Conservation (phyloP, 1,140 invertebrate species). For the Prorops nasuta region DNA sequence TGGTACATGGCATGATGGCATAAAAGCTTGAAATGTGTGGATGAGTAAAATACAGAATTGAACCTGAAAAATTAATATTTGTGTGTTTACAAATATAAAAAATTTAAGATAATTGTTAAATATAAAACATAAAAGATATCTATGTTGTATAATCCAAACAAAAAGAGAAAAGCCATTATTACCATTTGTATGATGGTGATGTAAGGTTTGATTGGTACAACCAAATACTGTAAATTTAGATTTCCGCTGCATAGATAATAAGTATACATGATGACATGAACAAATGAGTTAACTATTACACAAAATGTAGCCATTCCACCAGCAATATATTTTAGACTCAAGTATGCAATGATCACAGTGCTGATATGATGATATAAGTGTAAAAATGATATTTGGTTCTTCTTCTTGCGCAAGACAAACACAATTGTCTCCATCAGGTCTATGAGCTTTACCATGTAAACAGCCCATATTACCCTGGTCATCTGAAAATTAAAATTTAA, state of each 20-base stretch:
- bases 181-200: conserved; percentile 50
- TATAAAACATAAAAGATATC: no score
- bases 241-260: conserved; percentile 35
- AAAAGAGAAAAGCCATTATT: conserved; percentile 8
- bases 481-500: conserved; percentile 20
- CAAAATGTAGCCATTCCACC: conserved; percentile 32
- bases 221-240: conserved; percentile 12
- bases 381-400: conserved; percentile 71
- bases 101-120: no score
- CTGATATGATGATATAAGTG: conserved; percentile 72
- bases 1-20: conserved; percentile 22
- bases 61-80: conserved; percentile 21
- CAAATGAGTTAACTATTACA: conserved; percentile 29
- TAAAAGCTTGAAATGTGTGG: conserved; percentile 49
- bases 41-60: conserved; percentile 76
- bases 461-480: conserved; percentile 17
- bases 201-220: conserved; percentile 31
- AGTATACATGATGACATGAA: conserved; percentile 45
- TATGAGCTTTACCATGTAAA: conserved; percentile 25
- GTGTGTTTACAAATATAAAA: conserved; percentile 4
- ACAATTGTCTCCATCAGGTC: conserved; percentile 57
- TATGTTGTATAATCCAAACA: no score
- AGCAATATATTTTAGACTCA: background rate
- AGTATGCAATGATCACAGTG: conserved; percentile 47
- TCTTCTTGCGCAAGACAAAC: conserved; percentile 75